Conservation (phyloP, 2,888 invertebrate genomes). For the Theretra japonica region DNA sequence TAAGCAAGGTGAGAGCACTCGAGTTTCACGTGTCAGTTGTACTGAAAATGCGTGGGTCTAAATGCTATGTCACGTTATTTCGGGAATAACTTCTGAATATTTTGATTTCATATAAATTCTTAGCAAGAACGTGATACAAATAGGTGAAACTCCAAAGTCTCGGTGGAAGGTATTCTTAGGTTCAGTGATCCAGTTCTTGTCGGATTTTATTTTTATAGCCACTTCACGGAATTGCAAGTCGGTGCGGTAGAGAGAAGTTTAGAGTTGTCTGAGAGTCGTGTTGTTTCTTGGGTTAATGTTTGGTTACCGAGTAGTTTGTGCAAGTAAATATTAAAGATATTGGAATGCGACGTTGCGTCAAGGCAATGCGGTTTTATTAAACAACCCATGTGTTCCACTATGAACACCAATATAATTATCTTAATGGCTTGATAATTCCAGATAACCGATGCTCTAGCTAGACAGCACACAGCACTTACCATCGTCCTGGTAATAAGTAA, state of each 20-base stretch:
- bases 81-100: neutral
- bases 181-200: constrained; percentile 1
- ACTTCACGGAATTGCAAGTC: neutral
- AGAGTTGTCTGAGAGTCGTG: neutral
- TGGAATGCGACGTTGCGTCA: too few relatives aligned
- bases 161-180: neutral
- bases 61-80: constrained; percentile 1
- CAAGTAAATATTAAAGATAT: neutral
- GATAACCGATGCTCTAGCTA: too few relatives aligned
- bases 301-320: neutral
- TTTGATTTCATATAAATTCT: neutral
- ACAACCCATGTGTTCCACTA: too few relatives aligned
- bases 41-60: neutral
- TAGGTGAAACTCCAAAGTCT: neutral
- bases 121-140: neutral
- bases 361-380: too few relatives aligned
- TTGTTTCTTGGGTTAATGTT: neutral
- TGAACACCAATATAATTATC: too few relatives aligned
- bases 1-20: constrained; percentile 1
- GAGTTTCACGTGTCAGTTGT: constrained; percentile 5
- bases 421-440: too few relatives aligned
- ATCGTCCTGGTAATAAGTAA: too few relatives aligned
- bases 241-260: neutral
- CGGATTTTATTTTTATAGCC: constrained; percentile 3
- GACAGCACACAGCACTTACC: too few relatives aligned